A percentile compares a stretch with the other conserved stretches of the same genome.
phyloP scores from a whole-genome alignment of 2,888 invertebrate species.

The Lacanobia wlatinum region DNA sequence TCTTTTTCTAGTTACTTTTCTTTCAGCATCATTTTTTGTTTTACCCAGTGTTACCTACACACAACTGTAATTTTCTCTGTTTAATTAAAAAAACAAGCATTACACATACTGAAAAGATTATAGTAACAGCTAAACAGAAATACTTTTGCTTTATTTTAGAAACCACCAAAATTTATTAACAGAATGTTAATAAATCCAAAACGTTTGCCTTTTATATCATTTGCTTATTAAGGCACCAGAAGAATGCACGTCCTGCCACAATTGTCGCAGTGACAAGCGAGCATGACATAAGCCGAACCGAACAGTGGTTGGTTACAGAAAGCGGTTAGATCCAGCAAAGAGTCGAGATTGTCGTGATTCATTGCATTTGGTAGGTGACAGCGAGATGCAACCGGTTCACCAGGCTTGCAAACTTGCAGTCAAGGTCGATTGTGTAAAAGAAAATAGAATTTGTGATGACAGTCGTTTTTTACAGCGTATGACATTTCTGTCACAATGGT shows the following conservation, averaged over 20 bases:
- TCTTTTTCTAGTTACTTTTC: too few species aligned
- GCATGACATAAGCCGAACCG: background rate
- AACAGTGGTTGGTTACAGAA: background rate
- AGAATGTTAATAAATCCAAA: too few species aligned
- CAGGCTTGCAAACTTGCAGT: slow-evolving; percentile 22
- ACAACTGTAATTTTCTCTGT: too few species aligned
- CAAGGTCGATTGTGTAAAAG: slow-evolving; percentile 44
- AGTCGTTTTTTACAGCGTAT: slow-evolving; percentile 9
- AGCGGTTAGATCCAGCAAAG: slow-evolving; percentile 39
- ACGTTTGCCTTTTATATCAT: too few species aligned
- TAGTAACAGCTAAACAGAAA: too few species aligned
- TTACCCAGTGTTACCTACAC: too few species aligned
- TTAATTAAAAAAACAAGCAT: too few species aligned
- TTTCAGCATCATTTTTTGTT: too few species aligned
- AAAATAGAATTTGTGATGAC: slow-evolving; percentile 31
- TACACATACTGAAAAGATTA: too few species aligned
- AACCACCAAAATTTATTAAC: too few species aligned
- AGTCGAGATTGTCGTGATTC: slow-evolving; percentile 37
- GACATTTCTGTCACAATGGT: background rate
- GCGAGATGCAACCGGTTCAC: slow-evolving; percentile 51
- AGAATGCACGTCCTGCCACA: background rate
- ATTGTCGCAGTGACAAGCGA: background rate
- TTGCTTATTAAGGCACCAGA: too few species aligned
- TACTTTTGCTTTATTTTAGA: too few species aligned
- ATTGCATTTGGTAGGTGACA: slow-evolving; percentile 3